Percentiles rank a stretch among this genome's conserved stretches.
Evolutionary conservation across 2,113 vertebrate species (phyloP).

Genomic region (Percina caprodes): DNA sequence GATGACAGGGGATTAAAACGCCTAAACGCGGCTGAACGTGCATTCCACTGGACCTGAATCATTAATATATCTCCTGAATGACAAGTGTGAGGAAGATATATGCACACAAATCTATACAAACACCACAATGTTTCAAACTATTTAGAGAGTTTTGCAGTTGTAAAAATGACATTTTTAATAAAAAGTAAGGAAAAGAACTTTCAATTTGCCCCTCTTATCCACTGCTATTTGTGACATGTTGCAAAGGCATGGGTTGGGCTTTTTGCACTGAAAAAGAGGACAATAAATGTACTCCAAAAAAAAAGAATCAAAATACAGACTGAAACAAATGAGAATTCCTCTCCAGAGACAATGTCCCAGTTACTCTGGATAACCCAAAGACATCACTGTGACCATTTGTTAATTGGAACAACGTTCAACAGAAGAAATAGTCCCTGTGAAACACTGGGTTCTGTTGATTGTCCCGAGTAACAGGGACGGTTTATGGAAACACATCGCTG

Average conservation of each 20-base stretch:
- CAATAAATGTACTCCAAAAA: background rate
- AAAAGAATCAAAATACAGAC: background rate
- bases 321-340: background rate
- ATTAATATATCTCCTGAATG: background rate
- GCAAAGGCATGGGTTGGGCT: background rate
- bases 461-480: background rate
- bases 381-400: background rate
- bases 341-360: background rate
- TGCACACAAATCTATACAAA: background rate
- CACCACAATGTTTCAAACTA: background rate
- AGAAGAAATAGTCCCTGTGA: background rate
- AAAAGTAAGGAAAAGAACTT: background rate
- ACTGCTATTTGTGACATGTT: too few species aligned
- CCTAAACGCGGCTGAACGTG: background rate
- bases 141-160: background rate
- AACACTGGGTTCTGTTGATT: background rate
- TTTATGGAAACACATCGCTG: background rate
- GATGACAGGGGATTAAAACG: background rate
- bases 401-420: background rate
- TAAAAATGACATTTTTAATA: background rate
- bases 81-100: background rate
- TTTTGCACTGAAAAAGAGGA: background rate
- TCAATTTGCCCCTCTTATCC: background rate
- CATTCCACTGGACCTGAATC: background rate
- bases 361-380: background rate